These are phyloP conservation scores for Catostylus mosaicus DNA, from an alignment of 30 jellyfish, hydroid and myxozoan genomes.

Conservation along the genomic window DNA sequence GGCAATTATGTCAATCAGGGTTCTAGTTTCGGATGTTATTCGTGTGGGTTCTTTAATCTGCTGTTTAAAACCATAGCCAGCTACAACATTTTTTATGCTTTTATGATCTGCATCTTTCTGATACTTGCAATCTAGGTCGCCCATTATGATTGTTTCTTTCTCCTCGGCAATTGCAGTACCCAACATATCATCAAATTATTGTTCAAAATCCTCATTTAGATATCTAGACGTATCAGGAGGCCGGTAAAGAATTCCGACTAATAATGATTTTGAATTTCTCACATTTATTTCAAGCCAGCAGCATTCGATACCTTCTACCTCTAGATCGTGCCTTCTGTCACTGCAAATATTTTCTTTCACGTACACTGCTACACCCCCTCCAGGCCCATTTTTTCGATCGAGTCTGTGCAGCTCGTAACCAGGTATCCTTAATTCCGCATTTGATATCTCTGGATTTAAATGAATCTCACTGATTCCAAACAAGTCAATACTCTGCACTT, in stretches of 20 bases:
- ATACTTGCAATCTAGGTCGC: constrained; percentile 59
- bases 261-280: constrained; percentile 55
- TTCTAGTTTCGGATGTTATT: constrained; percentile 41
- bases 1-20: constrained; percentile 63
- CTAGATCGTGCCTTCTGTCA: constrained; percentile 69
- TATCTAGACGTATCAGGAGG: constrained; percentile 76
- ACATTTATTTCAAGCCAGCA: constrained; percentile 61
- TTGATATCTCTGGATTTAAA: constrained; percentile 46
- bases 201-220: constrained; percentile 63
- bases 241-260: constrained; percentile 59
- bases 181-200: constrained; percentile 64
- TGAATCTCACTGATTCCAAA: constrained; percentile 64
- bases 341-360: constrained; percentile 47
- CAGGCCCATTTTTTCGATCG: constrained; percentile 59
- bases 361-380: constrained; percentile 75
- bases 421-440: constrained; percentile 60
- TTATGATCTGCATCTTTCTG: constrained; percentile 70
- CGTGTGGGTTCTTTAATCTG: constrained; percentile 36
- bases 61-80: constrained; percentile 53
- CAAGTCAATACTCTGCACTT: constrained; percentile 52
- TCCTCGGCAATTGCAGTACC: constrained; percentile 69
- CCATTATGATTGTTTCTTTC: constrained; percentile 75
- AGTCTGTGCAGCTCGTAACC: constrained; percentile 61
- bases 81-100: constrained; percentile 67
- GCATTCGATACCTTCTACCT: constrained; percentile 65